Conservation (phyloP, 2,888 invertebrate genomes). For the Cephonodes hylas region DNA sequence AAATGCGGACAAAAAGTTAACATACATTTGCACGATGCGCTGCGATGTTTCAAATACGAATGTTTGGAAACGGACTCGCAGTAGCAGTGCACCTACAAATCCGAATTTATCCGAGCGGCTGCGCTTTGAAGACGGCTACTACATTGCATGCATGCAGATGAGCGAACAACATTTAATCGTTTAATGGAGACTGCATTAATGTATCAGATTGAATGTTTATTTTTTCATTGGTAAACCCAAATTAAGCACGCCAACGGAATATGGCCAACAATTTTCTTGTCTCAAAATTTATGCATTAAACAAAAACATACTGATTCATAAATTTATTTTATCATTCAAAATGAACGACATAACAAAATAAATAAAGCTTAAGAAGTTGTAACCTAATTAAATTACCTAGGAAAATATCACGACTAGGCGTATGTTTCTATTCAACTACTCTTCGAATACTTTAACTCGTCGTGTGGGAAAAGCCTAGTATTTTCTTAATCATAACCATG, state of each 20-base stretch:
- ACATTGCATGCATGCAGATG: conserved; percentile 70
- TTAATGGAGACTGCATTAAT: conserved; percentile 71
- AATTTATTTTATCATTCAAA: neutral
- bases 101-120: conserved; percentile 66
- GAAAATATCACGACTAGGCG: too few relatives aligned
- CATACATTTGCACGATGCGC: conserved; percentile 13
- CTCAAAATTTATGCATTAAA: neutral
- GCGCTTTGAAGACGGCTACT: conserved; percentile 63
- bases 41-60: conserved; percentile 32
- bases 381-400: too few relatives aligned
- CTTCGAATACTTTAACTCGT: too few relatives aligned
- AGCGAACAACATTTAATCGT: conserved; percentile 71
- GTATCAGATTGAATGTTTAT: conserved; percentile 63
- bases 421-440: too few relatives aligned
- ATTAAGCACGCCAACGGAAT: conserved; percentile 11
- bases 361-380: neutral
- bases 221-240: conserved; percentile 13
- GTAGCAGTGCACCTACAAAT: conserved; percentile 44
- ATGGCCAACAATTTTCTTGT: conserved; percentile 9
- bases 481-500: too few relatives aligned
- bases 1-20: conserved; percentile 16
- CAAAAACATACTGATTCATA: conserved; percentile 1
- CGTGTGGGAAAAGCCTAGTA: too few relatives aligned
- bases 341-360: neutral
- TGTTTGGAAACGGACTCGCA: conserved; percentile 40